phyloP scores from a whole-genome alignment of 2,797 vertebrate species.

The Phalanger gymnotis region DNA sequence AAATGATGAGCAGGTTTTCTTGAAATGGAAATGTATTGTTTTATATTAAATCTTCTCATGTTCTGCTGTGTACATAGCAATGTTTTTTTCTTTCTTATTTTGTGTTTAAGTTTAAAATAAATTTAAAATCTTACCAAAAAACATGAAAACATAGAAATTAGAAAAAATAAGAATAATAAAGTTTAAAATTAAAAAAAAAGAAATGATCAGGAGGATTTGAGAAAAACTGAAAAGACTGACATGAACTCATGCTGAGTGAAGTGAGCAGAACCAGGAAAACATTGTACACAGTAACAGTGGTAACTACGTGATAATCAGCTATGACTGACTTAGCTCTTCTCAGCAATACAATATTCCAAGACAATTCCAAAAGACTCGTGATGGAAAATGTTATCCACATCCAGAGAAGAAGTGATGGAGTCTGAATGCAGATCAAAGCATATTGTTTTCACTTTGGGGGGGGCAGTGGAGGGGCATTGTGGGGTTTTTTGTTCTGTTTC shows the following conservation, averaged over 20 bases:
- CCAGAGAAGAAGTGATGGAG: background rate
- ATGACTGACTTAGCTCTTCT: background rate
- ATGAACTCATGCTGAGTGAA: background rate
- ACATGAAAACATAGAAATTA: too few relatives aligned
- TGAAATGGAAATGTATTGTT: too few relatives aligned
- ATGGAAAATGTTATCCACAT: background rate
- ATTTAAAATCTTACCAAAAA: too few relatives aligned
- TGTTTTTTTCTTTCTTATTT: too few relatives aligned
- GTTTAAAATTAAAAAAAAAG: background rate
- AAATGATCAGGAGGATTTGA: background rate
- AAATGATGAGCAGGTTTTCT: background rate
- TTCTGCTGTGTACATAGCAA: too few relatives aligned
- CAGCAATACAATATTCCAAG: background rate
- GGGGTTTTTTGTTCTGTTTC: background rate
- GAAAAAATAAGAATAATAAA: too few relatives aligned
- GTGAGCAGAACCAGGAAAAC: background rate
- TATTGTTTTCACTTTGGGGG: background rate
- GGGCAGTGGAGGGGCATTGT: accelerated
- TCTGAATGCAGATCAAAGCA: background rate
- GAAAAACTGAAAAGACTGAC: background rate
- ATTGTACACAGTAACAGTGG: background rate
- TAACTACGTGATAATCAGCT: background rate
- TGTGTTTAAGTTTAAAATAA: too few relatives aligned
- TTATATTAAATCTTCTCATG: too few relatives aligned
- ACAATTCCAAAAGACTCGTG: background rate